phyloP scores from a whole-genome alignment of 2,797 vertebrate species.

The Clarias platycephalus region DNA sequence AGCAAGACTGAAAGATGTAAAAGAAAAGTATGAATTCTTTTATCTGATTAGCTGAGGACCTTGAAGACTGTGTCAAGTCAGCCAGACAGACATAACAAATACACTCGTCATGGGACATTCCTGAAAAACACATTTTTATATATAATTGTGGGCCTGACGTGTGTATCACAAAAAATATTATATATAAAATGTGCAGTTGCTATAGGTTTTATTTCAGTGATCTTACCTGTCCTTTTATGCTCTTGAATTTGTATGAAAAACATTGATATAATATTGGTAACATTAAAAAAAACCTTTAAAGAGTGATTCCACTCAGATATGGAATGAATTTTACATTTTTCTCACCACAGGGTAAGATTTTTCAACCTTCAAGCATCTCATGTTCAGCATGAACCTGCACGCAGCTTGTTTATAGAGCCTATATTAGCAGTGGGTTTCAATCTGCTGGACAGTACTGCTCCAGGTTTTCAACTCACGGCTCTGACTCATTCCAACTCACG shows the following conservation, averaged over 20 bases:
- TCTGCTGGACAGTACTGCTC: background rate
- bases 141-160: too few relatives aligned
- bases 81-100: background rate
- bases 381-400: background rate
- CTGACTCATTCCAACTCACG: background rate
- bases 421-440: background rate
- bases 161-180: background rate
- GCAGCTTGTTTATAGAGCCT: background rate
- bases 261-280: background rate
- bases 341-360: background rate
- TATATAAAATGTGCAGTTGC: background rate
- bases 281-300: background rate
- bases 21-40: background rate
- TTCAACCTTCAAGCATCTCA: background rate
- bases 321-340: background rate
- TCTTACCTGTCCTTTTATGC: background rate
- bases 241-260: background rate
- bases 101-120: background rate
- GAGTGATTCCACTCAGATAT: background rate
- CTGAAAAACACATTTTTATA: background rate
- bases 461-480: background rate
- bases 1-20: background rate
- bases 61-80: conserved; percentile 7
- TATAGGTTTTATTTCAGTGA: background rate
- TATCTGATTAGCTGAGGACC: background rate